Conservation (phyloP, 1,140 invertebrate species). For the Drosophila subpulchrella region DNA sequence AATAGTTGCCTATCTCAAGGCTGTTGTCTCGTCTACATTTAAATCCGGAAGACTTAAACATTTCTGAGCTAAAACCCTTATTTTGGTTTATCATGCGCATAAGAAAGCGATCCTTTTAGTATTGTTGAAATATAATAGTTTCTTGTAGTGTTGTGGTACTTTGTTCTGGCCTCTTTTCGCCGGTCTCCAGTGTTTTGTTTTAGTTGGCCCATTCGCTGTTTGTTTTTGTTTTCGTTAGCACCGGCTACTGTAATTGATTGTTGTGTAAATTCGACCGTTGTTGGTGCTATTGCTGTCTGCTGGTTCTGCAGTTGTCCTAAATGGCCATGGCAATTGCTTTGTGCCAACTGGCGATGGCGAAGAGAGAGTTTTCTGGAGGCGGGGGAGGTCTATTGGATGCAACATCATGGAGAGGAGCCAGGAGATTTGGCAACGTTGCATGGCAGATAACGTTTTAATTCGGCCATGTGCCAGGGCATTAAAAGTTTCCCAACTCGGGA, state of each 20-base stretch:
- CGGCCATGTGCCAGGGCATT: constrained; percentile 69
- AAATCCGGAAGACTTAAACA: too few species aligned
- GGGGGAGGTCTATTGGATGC: constrained; percentile 32
- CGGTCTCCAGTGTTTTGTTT: constrained; percentile 44
- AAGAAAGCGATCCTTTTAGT: too few species aligned
- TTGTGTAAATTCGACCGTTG: constrained; percentile 45
- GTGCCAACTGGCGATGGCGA: constrained; percentile 39
- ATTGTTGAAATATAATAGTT: background rate
- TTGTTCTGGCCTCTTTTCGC: constrained; percentile 42
- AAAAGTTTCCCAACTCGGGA: constrained; percentile 55
- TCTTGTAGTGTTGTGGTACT: constrained; percentile 47
- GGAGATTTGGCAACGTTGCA: constrained; percentile 49
- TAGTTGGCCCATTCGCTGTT: constrained; percentile 43
- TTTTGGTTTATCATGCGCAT: too few species aligned
- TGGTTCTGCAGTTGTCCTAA: constrained; percentile 48
- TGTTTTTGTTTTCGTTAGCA: constrained; percentile 47
- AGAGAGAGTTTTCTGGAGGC: constrained; percentile 41
- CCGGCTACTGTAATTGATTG: constrained; percentile 69
- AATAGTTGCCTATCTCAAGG: too few species aligned
- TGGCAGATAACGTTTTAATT: constrained; percentile 62
- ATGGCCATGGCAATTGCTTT: constrained; percentile 69
- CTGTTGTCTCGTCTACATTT: too few species aligned
- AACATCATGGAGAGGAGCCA: constrained; percentile 21
- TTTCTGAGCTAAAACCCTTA: too few species aligned
- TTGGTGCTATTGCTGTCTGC: constrained; percentile 13